Conservation (phyloP, 2,113 vertebrate species). For the Chroicocephalus ridibundus region DNA sequence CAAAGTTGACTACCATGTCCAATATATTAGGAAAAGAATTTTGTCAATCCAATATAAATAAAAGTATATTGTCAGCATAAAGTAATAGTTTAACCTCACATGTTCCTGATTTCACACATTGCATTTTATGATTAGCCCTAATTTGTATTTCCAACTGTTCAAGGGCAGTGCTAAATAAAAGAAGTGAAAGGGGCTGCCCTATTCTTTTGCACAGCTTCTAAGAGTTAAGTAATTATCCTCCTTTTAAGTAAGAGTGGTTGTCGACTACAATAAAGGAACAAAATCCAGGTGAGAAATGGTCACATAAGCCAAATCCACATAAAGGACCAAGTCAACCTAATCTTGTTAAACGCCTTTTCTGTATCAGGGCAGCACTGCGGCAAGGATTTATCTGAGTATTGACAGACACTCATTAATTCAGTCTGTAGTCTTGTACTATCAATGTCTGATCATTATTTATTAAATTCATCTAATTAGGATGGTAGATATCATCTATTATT, state of each 20-base stretch:
- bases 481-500: background rate
- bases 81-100: background rate
- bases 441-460: background rate
- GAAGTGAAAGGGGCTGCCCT: background rate
- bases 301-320: background rate
- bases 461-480: constrained; percentile 8
- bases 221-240: background rate
- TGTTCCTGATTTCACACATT: background rate
- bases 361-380: background rate
- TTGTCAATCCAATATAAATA: background rate
- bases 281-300: background rate
- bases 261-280: background rate
- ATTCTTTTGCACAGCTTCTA: background rate
- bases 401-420: background rate
- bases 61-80: background rate
- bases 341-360: background rate
- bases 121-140: background rate
- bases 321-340: background rate
- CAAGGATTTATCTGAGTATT: background rate
- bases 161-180: background rate
- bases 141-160: background rate
- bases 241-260: background rate
- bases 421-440: background rate
- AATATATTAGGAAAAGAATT: background rate
- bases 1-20: background rate